These are phyloP conservation scores for Regulus satrapa DNA, from an alignment of 2,113 vertebrate species.

Conservation along the genomic window DNA sequence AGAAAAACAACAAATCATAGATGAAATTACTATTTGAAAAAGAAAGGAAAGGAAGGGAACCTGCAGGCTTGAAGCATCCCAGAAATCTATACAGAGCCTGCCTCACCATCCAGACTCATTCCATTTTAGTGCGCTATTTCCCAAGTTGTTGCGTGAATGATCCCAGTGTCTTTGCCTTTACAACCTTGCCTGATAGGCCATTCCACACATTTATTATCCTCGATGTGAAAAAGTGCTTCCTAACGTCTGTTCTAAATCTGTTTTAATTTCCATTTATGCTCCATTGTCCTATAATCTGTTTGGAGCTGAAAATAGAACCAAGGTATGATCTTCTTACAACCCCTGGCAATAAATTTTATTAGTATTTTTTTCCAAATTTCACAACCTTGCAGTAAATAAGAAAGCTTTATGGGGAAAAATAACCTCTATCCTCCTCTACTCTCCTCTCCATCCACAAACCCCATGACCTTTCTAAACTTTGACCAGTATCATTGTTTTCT, in stretches of 20 bases:
- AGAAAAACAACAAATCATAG: neutral
- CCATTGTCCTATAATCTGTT: conserved; percentile 65
- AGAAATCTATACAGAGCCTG: conserved; percentile 5
- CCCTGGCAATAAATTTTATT: conserved; percentile 63
- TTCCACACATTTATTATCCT: conserved; percentile 61
- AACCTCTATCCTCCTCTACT: conserved; percentile 25
- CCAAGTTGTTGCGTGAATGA: conserved; percentile 33
- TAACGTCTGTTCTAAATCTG: conserved; percentile 63
- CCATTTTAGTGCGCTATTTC: conserved; percentile 3
- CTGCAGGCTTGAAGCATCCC: neutral
- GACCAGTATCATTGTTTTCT: conserved; percentile 1
- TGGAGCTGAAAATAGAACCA: conserved; percentile 64
- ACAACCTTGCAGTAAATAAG: conserved; percentile 65
- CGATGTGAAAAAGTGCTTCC: conserved; percentile 51
- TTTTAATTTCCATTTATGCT: conserved; percentile 68
- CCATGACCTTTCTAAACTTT: conserved; percentile 30
- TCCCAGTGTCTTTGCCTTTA: conserved; percentile 47
- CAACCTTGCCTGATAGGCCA: conserved; percentile 49
- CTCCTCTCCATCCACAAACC: conserved; percentile 36
- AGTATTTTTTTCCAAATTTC: conserved; percentile 53
- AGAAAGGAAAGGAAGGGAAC: neutral
- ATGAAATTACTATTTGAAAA: neutral
- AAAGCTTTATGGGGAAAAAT: conserved; percentile 52
- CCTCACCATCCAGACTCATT: neutral
- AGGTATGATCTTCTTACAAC: conserved; percentile 64